Base-by-base conservation (phyloP, 2,797 vertebrate species). In the Brachyrhaphis roseni region DNA sequence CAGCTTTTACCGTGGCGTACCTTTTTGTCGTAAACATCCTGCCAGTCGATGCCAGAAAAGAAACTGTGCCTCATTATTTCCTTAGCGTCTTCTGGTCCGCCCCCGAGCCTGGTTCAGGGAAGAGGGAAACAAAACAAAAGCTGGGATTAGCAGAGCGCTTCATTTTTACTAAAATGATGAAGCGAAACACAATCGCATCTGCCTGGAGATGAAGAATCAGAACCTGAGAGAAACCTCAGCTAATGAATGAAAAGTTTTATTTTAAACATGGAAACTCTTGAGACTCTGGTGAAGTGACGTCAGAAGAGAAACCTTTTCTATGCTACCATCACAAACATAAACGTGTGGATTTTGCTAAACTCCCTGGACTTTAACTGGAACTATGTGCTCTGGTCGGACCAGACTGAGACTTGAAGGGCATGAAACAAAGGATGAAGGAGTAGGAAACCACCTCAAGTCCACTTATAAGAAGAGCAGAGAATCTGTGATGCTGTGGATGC, bases 31-130 rank as follows among this genome's bases (percentile, higher is more conserved):
- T 99, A 99, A 13, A 99, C 97, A 87, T 98, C 97, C 93, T 99
- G 98, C 98, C 98, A 99, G 94, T 98, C 97, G 46, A 98, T 92
- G 86, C 97, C 97, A 90, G 95, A 95, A 92, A 99, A 99, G 95
- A 98, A 99, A 93, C 97, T 98, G 87, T 99, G 98, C 84, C 97
- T 96, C 98, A 99, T 98, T 88, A 99, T 99, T 95, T 99, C 98
- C 92, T 99, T 99, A 75, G 98, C 98, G 82, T 99, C 98, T 79
- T 99, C 98, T 72, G 98, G 98, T 90, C 98, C 98, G 91, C 98
- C 98, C 80, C 98, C 98, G 75, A 99, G 97, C 86, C 98, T 99
- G 8, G 20, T 79, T 49, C n/a, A 77, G 57, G 80, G 66, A 74
- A 28, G 34, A 64, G 15, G 74, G 10, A 43, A 51, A 36, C 13